These are phyloP conservation scores for Mesembrinibis cayennensis DNA, from an alignment of 2,113 vertebrate species.

Conservation along the genomic window DNA sequence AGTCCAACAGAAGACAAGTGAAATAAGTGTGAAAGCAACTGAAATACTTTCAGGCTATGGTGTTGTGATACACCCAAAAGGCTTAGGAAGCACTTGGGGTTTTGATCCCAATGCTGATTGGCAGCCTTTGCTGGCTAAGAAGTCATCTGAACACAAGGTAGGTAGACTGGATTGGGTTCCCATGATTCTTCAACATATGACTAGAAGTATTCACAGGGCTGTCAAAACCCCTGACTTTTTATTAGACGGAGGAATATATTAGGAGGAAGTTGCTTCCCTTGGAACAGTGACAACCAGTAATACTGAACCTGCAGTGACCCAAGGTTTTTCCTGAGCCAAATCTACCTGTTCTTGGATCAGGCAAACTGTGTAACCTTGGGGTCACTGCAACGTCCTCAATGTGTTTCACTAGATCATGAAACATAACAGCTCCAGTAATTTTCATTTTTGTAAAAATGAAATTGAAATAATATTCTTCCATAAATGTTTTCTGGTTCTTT, in stretches of 20 bases:
- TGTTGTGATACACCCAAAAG: neutral
- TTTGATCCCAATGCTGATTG: neutral
- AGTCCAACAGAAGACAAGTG: neutral
- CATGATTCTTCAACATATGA: neutral
- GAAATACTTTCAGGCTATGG: neutral
- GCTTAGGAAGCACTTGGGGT: neutral
- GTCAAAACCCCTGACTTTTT: neutral
- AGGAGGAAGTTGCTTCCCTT: neutral
- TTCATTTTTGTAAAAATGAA: neutral
- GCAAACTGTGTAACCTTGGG: neutral
- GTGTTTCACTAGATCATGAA: neutral
- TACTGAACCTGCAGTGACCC: neutral
- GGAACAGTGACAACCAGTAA: neutral
- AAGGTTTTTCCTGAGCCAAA: neutral
- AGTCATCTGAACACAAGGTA: neutral
- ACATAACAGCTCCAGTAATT: neutral
- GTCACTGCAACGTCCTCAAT: neutral
- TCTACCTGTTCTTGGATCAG: neutral
- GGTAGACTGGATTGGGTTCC: neutral
- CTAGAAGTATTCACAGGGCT: neutral
- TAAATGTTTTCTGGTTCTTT: neutral
- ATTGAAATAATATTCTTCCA: neutral
- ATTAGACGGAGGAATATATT: neutral
- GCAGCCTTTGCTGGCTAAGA: neutral
- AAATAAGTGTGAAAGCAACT: neutral